Evolutionary conservation across 2,113 vertebrate species (phyloP), one percentile per base, ranked within the genome.

Genomic region (Arizona elegans): DNA sequence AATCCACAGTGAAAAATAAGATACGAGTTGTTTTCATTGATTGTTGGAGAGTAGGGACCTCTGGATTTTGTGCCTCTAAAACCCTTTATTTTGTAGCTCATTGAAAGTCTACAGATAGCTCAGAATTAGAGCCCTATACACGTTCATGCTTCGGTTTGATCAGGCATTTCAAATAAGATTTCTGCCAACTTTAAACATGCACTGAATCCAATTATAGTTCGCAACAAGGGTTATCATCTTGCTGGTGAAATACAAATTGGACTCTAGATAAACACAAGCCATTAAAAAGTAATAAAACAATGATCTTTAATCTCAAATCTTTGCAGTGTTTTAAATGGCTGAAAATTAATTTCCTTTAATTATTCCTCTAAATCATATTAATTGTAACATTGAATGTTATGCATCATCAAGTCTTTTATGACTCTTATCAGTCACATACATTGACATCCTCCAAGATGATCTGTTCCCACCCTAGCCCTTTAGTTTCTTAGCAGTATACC

Each of bases 151-250:
- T 54, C n/a, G 11, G 75, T 87, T 92, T 93, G 26, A 55, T 91
- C 50, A 90, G 92, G 8, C 89, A 75, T 86, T 54, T 91, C 15
- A 52, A 95, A 33, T 90, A 86, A 85, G 90, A 50, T 90, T 93
- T 91, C 87, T 23, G 1, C 90, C 43, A 75, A 47, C 53, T 55
- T 58, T 0, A 0, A 55, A 29, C 1, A 47, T 0, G 81, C 86
- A 50, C 58, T 90, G 38, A 10, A 75, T 93, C 0, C 47, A 1
- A 86, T 0, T 1, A 1, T 70, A 24, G 53, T 12, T 65, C 17
- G 1, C 0, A 0, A 0, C 55, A 90, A 86, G 43, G 55, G 52
- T 33, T n/a, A 92, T 62, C 38, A 89, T 92, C 19, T 91, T 92
- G 86, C 12, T 89, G 47, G 53, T 19, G 33, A 50, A 50, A 50